Evolutionary conservation across 2,113 vertebrate genomes (phyloP).

Genomic region (Smithornis capensis): DNA sequence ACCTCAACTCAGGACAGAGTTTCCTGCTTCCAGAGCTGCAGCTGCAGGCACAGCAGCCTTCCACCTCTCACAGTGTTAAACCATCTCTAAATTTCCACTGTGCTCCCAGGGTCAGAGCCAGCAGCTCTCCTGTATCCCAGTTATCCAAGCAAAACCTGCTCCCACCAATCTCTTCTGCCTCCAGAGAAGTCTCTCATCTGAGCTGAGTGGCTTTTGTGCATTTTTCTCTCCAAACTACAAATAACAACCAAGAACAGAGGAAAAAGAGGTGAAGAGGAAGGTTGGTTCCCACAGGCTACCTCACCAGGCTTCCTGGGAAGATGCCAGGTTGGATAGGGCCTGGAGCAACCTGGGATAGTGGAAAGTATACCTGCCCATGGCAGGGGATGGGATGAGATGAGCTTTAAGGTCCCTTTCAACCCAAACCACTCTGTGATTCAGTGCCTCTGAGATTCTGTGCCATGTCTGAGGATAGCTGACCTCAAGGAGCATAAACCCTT

Average conservation of each 20-base stretch:
- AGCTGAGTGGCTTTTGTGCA: rapidly evolving
- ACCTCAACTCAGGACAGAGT: rapidly evolving
- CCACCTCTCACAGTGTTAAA: not conserved
- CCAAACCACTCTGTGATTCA: not conserved
- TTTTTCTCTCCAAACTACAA: not conserved
- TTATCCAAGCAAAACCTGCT: rapidly evolving
- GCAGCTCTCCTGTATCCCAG: rapidly evolving
- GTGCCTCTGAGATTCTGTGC: not conserved
- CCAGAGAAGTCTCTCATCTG: not conserved
- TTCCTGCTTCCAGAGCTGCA: rapidly evolving
- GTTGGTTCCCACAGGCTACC: not conserved
- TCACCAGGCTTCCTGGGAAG: not conserved
- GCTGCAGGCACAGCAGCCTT: rapidly evolving
- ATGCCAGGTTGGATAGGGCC: not conserved
- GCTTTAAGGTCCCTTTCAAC: not conserved
- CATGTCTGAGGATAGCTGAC: not conserved
- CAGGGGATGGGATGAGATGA: not conserved
- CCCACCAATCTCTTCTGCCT: not conserved
- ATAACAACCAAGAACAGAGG: not conserved
- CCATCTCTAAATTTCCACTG: rapidly evolving
- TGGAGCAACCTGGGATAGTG: not conserved
- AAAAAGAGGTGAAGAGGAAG: not conserved
- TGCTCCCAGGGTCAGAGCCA: rapidly evolving
- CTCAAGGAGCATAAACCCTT: not conserved
- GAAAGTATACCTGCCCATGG: not conserved